Evolutionary conservation across 1,140 invertebrate species (phyloP).

Genomic region (Ericerus pela): DNA sequence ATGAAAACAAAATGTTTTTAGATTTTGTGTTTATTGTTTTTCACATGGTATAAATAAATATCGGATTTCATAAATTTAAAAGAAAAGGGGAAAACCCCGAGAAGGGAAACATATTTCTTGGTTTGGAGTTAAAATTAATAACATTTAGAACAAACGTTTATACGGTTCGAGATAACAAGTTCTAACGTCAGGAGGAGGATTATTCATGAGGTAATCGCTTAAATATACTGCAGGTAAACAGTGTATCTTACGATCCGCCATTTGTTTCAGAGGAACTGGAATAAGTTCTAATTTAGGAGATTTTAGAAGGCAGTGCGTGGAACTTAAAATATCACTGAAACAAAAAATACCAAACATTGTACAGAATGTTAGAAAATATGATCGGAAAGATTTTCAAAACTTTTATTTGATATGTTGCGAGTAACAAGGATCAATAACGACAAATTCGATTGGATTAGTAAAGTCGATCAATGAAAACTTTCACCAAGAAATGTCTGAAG

Average conservation of each 20-base stretch:
- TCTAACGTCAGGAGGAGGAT: background rate
- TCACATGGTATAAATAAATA: no score
- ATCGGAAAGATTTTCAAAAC: background rate
- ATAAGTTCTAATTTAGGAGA: background rate
- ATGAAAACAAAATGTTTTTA: background rate
- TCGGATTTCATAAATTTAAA: no score
- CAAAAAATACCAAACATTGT: background rate
- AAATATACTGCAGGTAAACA: background rate
- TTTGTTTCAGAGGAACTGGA: background rate
- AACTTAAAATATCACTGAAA: background rate
- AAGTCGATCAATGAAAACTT: no score
- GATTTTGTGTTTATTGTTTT: no score
- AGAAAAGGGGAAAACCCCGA: background rate
- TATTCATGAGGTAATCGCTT: background rate
- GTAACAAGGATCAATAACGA: no score
- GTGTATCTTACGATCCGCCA: background rate
- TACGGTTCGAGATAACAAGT: background rate
- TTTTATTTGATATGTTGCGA: background rate
- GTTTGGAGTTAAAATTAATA: background rate
- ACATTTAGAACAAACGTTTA: background rate
- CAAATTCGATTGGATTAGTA: no score
- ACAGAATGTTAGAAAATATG: conserved; percentile 1
- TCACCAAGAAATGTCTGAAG: no score
- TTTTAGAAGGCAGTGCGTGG: background rate
- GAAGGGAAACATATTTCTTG: background rate